phyloP scores from a whole-genome alignment of 1,140 invertebrate species.

The Drosophila tristis region DNA sequence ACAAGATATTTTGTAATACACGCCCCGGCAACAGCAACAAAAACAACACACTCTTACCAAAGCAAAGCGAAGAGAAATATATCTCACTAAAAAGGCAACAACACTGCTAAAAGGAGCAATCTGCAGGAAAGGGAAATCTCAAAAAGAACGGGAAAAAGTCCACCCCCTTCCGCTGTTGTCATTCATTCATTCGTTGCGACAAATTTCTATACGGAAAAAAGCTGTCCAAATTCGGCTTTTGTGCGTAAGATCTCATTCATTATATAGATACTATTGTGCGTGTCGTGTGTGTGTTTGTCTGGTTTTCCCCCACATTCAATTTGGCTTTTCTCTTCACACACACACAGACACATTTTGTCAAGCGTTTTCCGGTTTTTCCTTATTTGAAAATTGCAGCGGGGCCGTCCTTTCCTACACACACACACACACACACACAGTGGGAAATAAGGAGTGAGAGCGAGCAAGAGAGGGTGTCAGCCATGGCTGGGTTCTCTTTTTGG shows the following conservation, averaged over 20 bases:
- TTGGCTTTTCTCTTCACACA: slow-evolving; percentile 56
- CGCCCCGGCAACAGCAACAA: slow-evolving; percentile 15
- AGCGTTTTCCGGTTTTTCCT: slow-evolving; percentile 79
- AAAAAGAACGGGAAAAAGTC: slow-evolving; percentile 25
- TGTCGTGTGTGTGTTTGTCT: slow-evolving; percentile 24
- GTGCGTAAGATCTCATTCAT: slow-evolving; percentile 26
- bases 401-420: slow-evolving; percentile 57
- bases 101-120: slow-evolving; percentile 3
- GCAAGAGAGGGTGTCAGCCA: slow-evolving; percentile 36
- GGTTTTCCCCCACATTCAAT: slow-evolving; percentile 47
- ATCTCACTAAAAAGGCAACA: slow-evolving; percentile 12
- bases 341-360: slow-evolving; percentile 66
- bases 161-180: slow-evolving; percentile 39
- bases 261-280: no score
- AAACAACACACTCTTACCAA: slow-evolving; percentile 23
- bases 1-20: slow-evolving; percentile 29
- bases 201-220: slow-evolving; percentile 35
- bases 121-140: no score
- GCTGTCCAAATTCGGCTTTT: slow-evolving; percentile 45
- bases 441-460: slow-evolving; percentile 31
- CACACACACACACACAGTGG: slow-evolving; percentile 14
- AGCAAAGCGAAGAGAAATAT: not conserved
- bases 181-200: slow-evolving; percentile 67
- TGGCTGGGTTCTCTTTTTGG: slow-evolving; percentile 48
- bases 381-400: slow-evolving; percentile 66